Evolutionary conservation across 2,888 invertebrate species (phyloP), one percentile per base, ranked within the genome.

Genomic region (Drosophila kanekoi): DNA sequence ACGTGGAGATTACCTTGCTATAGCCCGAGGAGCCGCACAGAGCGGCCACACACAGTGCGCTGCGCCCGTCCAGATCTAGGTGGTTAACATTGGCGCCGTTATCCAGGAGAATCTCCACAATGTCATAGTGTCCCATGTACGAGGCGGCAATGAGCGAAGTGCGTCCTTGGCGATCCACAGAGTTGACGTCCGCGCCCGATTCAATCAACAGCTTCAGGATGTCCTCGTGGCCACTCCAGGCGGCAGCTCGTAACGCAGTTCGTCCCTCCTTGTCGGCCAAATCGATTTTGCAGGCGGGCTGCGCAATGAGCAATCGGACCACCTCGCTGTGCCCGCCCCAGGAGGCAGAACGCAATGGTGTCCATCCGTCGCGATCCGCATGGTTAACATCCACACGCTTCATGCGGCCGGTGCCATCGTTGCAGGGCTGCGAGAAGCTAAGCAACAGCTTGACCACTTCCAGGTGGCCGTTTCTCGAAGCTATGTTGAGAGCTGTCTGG

Each of bases 241-340:
- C 96, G 0, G 98, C 98, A 47, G 97, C 97, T 43, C 98, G 94
- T 59, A 98, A 93, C 0, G 98, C 97, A 0, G 98, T 98, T 51
- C 98, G 94, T 74, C 97, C 96, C 89, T 97, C 97, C 54, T 96
- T 95, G 89, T 98, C 97, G 2, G 97, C 96, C 81, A 96, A 95
- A 91, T 98, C 97, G 4, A 98, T 96, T 81, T 96, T 94, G 72
- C 97, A 97, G 2, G 91, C 91, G 0, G 96, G 95, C 79, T 95
- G 95, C 52, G 95, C 94, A 43, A 98, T 94, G 45, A 98, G 93
- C 13, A 96, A 93, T 79, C 96, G 96, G 0, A 97, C 97, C 1
- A 97, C 96, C 93, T 97, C 96, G 1, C 96, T 96, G 89, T 98
- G 98, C 1, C 98, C 98, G 49, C 98, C 98, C 98, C 98, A 98